Conservation (phyloP, 2,888 invertebrate species). For the Frankliniella intonsa region DNA sequence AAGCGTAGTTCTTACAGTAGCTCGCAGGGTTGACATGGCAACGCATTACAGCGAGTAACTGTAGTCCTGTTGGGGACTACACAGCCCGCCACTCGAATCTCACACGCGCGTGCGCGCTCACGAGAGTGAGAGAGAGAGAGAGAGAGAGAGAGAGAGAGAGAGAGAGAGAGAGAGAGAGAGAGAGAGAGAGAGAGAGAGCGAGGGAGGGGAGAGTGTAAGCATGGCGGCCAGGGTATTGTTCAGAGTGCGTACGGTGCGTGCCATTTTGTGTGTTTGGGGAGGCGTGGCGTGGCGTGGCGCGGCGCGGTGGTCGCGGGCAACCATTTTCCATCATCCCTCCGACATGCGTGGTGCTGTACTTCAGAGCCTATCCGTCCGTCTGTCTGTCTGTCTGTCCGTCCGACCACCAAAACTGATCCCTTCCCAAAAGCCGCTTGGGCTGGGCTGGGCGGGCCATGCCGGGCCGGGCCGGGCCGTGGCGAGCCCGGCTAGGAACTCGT, state of each 20-base stretch:
- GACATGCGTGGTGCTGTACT: neutral
- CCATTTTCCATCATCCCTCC: neutral
- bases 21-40: too few relatives aligned
- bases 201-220: neutral
- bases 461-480: neutral
- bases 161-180: neutral
- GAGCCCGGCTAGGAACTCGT: neutral
- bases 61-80: too few relatives aligned
- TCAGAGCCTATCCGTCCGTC: neutral
- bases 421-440: too few relatives aligned
- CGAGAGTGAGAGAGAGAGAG: neutral
- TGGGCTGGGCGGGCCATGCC: neutral
- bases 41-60: too few relatives aligned
- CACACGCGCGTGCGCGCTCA: too few relatives aligned
- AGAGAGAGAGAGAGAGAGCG: neutral
- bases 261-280: neutral
- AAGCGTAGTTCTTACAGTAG: too few relatives aligned
- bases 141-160: neutral
- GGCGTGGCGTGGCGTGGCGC: neutral
- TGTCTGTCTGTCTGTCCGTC: too few relatives aligned
- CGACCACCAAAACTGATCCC: too few relatives aligned
- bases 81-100: too few relatives aligned
- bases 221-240: neutral
- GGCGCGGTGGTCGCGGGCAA: neutral
- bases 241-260: constrained; percentile 2